Conservation (phyloP, 2,113 vertebrate species). For the Lonchura striata region DNA sequence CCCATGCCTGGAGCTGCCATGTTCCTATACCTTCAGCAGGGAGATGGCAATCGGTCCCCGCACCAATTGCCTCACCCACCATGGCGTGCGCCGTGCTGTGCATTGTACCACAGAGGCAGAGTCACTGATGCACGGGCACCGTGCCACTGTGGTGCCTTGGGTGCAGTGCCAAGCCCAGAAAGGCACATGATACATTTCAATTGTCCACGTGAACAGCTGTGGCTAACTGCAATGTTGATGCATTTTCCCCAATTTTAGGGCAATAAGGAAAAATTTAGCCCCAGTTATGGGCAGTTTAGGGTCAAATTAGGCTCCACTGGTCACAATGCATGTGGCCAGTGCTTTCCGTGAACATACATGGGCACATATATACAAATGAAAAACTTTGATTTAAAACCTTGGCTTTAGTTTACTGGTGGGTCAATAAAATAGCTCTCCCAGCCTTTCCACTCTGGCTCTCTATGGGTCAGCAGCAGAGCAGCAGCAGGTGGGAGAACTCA, state of each 20-base stretch:
- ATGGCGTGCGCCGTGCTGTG: accelerated
- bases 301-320: not conserved
- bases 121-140: not conserved
- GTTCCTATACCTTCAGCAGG: not conserved
- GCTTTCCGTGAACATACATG: not conserved
- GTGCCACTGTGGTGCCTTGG: not conserved
- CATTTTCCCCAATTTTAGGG: not conserved
- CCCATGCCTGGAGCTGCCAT: not conserved
- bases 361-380: not conserved
- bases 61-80: not conserved
- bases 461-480: not conserved
- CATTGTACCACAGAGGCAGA: not conserved
- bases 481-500: not conserved
- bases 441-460: not conserved
- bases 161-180: not conserved
- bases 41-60: not conserved
- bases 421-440: not conserved
- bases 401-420: not conserved
- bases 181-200: accelerated
- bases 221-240: not conserved
- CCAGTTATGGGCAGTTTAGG: not conserved
- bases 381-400: not conserved
- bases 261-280: not conserved
- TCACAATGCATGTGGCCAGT: accelerated
- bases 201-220: not conserved